These are phyloP conservation scores for Micronisus gabar DNA, from an alignment of 2,113 vertebrate genomes.

Conservation along the genomic window DNA sequence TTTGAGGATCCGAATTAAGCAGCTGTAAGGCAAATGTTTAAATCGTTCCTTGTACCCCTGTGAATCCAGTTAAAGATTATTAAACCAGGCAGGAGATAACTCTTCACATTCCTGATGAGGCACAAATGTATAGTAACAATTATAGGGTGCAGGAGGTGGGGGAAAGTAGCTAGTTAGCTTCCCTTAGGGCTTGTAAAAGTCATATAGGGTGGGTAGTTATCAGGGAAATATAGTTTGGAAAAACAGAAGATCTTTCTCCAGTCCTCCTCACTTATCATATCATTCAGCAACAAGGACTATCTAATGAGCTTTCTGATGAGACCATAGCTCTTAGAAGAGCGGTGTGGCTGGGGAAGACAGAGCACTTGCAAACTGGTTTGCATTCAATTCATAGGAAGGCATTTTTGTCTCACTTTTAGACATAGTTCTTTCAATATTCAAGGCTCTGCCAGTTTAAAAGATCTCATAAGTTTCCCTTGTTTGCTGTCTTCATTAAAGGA, in stretches of 20 bases:
- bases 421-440: neutral
- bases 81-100: neutral
- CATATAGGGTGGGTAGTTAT: neutral
- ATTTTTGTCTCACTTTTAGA: neutral
- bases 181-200: neutral
- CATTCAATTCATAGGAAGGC: neutral
- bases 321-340: neutral
- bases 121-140: neutral
- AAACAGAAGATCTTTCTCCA: neutral
- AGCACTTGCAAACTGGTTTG: neutral
- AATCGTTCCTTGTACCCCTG: neutral
- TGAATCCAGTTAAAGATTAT: neutral
- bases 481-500: neutral
- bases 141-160: rapidly evolving
- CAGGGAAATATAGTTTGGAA: neutral
- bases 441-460: neutral
- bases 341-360: neutral
- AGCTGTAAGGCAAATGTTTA: neutral
- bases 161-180: neutral
- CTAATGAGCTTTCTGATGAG: neutral
- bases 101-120: neutral
- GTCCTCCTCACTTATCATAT: neutral
- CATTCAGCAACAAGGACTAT: neutral
- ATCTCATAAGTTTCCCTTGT: neutral
- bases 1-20: neutral